Conservation (phyloP, 2,888 invertebrate species). For the Seira musarum region DNA sequence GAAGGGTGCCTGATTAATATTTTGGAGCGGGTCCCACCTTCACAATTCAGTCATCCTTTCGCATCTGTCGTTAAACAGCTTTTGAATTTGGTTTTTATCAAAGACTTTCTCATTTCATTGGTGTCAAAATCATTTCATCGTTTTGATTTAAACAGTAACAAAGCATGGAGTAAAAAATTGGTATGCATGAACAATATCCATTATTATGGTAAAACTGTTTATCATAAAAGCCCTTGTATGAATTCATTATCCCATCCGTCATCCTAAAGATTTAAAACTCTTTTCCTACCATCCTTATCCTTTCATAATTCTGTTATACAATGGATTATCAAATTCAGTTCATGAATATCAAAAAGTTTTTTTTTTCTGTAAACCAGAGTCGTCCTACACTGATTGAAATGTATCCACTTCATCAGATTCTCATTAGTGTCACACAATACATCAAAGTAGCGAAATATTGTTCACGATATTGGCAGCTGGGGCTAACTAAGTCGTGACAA, state of each 20-base stretch:
- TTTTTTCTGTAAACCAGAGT: background rate
- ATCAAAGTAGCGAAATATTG: slow-evolving; percentile 45
- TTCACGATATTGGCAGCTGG: slow-evolving; percentile 51
- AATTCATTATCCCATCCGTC: slow-evolving; percentile 27
- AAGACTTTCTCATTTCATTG: slow-evolving; percentile 37
- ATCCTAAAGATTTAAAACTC: too few species aligned
- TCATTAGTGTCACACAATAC: slow-evolving; percentile 41
- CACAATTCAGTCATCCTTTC: too few species aligned
- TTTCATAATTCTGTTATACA: slow-evolving; percentile 38
- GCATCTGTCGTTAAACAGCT: too few species aligned
- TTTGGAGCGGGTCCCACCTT: too few species aligned
- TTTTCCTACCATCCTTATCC: slow-evolving; percentile 28
- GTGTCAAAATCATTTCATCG: slow-evolving; percentile 44
- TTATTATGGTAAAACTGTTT: too few species aligned
- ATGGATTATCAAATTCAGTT: slow-evolving; percentile 35
- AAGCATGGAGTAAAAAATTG: background rate
- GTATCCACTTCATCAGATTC: slow-evolving; percentile 40
- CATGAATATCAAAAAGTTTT: slow-evolving; percentile 24
- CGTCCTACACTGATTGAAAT: slow-evolving; percentile 36
- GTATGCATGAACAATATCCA: slow-evolving; percentile 12
- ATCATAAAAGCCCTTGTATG: too few species aligned
- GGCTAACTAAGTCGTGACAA: slow-evolving; percentile 30
- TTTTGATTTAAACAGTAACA: slow-evolving; percentile 25
- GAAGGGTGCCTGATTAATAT: too few species aligned
- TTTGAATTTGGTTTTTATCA: too few species aligned